Evolutionary conservation across 2,113 vertebrate genomes (phyloP).

Genomic region (Coptodon bakossiorum): DNA sequence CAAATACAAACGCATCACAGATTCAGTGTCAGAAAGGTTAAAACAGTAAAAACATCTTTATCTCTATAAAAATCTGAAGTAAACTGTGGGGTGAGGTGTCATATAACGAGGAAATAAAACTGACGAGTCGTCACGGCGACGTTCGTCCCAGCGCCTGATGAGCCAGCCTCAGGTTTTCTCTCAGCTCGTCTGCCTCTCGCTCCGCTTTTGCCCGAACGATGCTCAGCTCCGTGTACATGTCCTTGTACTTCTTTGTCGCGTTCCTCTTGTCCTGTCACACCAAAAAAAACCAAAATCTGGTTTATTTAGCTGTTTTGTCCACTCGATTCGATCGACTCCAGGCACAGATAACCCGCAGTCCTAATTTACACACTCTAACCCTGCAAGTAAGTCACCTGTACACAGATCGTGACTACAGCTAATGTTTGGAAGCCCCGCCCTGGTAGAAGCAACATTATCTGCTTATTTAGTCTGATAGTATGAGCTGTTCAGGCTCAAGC

Average conservation of each 20-base stretch:
- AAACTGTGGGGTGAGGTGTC: background rate
- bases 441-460: background rate
- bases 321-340: background rate
- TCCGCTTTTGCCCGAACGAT: slow-evolving; percentile 32
- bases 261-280: slow-evolving; percentile 58
- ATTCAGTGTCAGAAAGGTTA: background rate
- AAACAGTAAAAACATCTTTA: background rate
- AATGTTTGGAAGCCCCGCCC: rapidly evolving
- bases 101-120: background rate
- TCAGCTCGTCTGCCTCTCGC: slow-evolving; percentile 47
- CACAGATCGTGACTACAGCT: background rate
- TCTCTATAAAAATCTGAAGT: background rate
- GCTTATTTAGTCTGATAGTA: background rate
- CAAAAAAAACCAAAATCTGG: background rate
- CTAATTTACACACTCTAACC: rapidly evolving
- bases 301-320: background rate
- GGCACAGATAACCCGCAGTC: background rate
- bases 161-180: slow-evolving; percentile 60
- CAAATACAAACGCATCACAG: background rate
- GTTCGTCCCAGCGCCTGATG: slow-evolving; percentile 44
- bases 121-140: background rate
- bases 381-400: background rate
- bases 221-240: slow-evolving; percentile 53
- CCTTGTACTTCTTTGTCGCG: slow-evolving; percentile 52
- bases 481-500: background rate